A percentile compares a stretch with the other conserved stretches of the same genome.
These are phyloP conservation scores for Mercenaria mercenaria DNA, from an alignment of 1,140 invertebrate species.

Conservation along the genomic window DNA sequence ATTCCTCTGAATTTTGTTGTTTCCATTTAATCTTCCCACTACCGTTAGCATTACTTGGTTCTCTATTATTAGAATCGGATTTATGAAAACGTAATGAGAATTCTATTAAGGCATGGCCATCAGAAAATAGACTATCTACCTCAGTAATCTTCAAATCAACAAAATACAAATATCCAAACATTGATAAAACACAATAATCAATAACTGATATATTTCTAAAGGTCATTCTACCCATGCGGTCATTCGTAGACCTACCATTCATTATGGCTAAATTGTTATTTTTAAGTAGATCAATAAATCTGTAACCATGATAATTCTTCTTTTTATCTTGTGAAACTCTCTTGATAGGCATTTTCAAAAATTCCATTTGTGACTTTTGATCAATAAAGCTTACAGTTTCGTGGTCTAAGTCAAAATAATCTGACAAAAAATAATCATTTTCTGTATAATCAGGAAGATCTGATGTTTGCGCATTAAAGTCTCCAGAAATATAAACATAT, in stretches of 20 bases:
- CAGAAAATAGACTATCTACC: not conserved
- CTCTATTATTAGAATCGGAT: too few species aligned
- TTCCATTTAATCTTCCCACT: too few species aligned
- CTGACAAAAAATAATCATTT: not conserved
- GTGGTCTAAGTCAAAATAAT: not conserved
- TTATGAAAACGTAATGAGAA: not conserved
- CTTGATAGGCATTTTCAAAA: not conserved
- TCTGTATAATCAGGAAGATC: not conserved
- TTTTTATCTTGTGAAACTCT: not conserved
- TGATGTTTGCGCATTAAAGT: slow-evolving; percentile 2
- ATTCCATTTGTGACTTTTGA: not conserved
- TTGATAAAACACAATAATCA: not conserved
- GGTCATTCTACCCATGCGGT: not conserved
- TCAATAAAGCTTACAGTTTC: too few species aligned
- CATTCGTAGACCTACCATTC: not conserved
- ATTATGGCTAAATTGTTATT: slow-evolving; percentile 1
- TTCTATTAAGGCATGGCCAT: not conserved
- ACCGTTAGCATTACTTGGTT: too few species aligned
- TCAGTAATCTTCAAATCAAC: too few species aligned
- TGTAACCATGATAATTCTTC: not conserved
- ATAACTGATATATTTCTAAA: slow-evolving; percentile 23
- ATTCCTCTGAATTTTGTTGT: too few species aligned
- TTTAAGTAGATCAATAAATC: not conserved
- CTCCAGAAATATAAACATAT: not conserved
- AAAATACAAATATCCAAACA: too few species aligned